Percentiles rank a stretch among this genome's conserved stretches.
Evolutionary conservation across 2,797 vertebrate genomes (phyloP).

Genomic region (Etheostoma perlongum): DNA sequence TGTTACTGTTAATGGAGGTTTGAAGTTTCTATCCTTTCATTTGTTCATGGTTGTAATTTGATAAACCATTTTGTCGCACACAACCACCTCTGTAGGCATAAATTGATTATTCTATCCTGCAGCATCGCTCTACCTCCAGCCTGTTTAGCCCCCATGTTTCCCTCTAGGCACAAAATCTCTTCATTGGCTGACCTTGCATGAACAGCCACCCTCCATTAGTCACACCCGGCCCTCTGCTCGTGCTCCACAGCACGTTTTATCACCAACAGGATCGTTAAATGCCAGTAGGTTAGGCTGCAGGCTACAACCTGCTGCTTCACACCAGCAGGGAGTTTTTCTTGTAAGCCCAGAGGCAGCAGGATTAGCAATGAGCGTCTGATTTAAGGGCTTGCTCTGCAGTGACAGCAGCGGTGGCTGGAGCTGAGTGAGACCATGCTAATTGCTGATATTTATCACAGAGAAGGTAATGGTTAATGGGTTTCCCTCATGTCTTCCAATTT

Average conservation of each 20-base stretch:
- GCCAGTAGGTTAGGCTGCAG: constrained; percentile 28
- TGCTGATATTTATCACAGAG: constrained; percentile 63
- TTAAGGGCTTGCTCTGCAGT: constrained; percentile 49
- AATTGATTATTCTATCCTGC: neutral
- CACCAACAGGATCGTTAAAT: constrained; percentile 36
- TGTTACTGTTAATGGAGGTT: neutral
- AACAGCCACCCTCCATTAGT: constrained; percentile 48
- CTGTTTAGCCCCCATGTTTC: neutral
- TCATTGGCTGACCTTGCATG: constrained; percentile 49
- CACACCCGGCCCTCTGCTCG: constrained; percentile 28
- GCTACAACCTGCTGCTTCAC: constrained; percentile 43
- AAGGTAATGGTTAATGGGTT: constrained; percentile 35
- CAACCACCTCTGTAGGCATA: neutral
- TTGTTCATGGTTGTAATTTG: neutral
- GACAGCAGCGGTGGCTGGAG: constrained; percentile 27
- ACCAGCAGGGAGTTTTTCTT: constrained; percentile 18
- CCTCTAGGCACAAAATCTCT: constrained; percentile 25
- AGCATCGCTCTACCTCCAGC: constrained; percentile 11
- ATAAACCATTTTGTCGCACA: neutral
- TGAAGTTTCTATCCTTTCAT: neutral
- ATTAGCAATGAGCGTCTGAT: constrained; percentile 60
- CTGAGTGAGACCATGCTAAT: constrained; percentile 51
- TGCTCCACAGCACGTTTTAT: constrained; percentile 54
- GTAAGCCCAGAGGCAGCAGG: constrained; percentile 44
- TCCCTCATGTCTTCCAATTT: constrained; percentile 13